Base-by-base conservation (phyloP, 92 coral and sea anemone genomes). In the Palythoa grandis region DNA sequence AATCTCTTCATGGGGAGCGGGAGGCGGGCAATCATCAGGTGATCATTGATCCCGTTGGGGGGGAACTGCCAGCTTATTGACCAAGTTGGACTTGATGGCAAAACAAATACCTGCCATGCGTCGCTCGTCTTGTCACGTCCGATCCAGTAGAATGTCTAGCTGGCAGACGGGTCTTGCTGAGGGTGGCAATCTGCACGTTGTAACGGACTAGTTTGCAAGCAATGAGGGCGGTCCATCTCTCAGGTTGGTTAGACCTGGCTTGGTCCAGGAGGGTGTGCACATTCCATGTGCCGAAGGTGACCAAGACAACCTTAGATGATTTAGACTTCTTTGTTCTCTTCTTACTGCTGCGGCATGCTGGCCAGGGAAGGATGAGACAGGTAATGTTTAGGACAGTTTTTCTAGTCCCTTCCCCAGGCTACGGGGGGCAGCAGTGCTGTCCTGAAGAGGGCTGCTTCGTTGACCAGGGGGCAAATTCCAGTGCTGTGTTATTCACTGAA, bases 401-500 rank as follows among this genome's bases (percentile, higher is more conserved):
- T 77, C 83, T 87, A 83, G 88, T 67, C 90, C 85, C 82, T 23
- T 91, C 84, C 91, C 54, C 93, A 71, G 17, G 87, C 87, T 39
- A 63, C 43, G 61, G 61, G 61, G 11, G 11, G 54, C 58, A 90
- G 92, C 92, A 90, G 92, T 79, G 87, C 85, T 25, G n/a, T 88
- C 91, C 93, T 90, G 77, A 90, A 90, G 53, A 87, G 86, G 88
- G 90, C 92, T 86, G 90, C 90, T 88, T 61, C 22, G 86, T 68
- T 90, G n/a, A 82, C 78, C 90, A 86, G 94, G 77, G 7, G 66
- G 89, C 88, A 76, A 70, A 75, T 57, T 88, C 86, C 88, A 57
- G 40, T 23, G 71, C 82, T 63, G 83, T 73, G n/a, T 57, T 87
- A 11, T 68, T 69, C 74, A 69, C 74, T 53, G 57, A n/a, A 69